Evolutionary conservation across 2,888 invertebrate species (phyloP).

Genomic region (Chirona hameri): DNA sequence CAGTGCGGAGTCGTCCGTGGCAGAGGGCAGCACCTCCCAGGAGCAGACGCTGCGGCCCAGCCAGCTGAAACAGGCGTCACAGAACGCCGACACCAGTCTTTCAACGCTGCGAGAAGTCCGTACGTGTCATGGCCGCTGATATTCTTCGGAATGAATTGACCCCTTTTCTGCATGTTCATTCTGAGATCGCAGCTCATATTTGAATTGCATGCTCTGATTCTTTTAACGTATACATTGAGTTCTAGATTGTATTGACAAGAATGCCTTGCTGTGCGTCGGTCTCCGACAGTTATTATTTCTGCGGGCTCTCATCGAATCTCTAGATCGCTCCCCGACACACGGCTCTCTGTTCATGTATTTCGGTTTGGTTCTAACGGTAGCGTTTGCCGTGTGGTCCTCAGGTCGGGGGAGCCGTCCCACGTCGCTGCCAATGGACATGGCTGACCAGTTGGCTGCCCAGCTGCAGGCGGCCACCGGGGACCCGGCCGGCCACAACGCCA

Average conservation of each 20-base stretch:
- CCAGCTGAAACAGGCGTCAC: not conserved
- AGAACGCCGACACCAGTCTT: not conserved
- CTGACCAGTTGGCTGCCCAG: conserved; percentile 34
- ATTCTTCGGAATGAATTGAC: too few relatives aligned
- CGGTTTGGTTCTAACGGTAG: not conserved
- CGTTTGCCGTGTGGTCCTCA: not conserved
- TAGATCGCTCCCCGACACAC: too few relatives aligned
- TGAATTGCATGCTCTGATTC: too few relatives aligned
- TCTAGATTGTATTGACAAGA: too few relatives aligned
- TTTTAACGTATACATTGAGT: too few relatives aligned
- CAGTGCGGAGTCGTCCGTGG: not conserved
- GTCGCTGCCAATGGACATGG: conserved; percentile 35
- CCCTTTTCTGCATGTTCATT: too few relatives aligned
- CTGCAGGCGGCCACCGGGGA: conserved; percentile 1
- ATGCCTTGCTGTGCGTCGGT: too few relatives aligned
- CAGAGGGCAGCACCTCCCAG: not conserved
- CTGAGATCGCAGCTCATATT: too few relatives aligned
- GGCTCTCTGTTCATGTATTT: too few relatives aligned
- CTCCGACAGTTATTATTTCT: too few relatives aligned
- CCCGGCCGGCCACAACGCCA: conserved; percentile 28
- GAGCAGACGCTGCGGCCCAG: conserved; percentile 6
- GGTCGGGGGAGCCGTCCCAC: conserved; percentile 34
- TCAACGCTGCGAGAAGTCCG: not conserved
- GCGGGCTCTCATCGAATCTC: too few relatives aligned
- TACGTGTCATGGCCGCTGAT: not conserved